Evolutionary conservation across 2,113 vertebrate species (phyloP).

Genomic region (Microcebus ravelobensis): DNA sequence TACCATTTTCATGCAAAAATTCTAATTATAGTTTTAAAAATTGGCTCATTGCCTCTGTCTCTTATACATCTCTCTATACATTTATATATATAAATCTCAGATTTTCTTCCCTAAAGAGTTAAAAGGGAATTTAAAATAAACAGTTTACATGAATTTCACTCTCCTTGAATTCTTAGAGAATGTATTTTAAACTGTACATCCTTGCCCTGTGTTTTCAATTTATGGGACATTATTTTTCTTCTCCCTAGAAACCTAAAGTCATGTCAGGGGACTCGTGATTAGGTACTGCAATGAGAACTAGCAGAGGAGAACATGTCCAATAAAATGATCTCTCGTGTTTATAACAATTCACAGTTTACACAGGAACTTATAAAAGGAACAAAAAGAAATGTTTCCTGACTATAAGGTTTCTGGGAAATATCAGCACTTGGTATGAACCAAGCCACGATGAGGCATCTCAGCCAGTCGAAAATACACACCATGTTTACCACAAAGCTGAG

Average conservation of each 20-base stretch:
- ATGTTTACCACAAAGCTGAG: not conserved
- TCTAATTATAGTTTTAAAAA: not conserved
- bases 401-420: slow-evolving; percentile 51
- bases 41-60: not conserved
- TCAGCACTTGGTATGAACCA: not conserved
- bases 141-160: not conserved
- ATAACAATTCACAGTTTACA: slow-evolving; percentile 59
- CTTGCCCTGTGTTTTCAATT: not conserved
- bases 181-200: not conserved
- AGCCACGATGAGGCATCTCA: not conserved
- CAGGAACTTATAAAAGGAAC: slow-evolving; percentile 56
- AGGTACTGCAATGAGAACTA: not conserved
- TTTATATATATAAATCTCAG: not conserved
- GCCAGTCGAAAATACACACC: not conserved
- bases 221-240: slow-evolving; percentile 1
- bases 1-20: not conserved
- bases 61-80: not conserved
- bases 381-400: not conserved
- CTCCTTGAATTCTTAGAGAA: not conserved
- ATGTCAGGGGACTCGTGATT: not conserved
- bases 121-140: not conserved
- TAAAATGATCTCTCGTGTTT: slow-evolving; percentile 49
- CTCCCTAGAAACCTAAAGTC: not conserved
- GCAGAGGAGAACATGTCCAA: not conserved
- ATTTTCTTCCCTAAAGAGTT: not conserved